Base-by-base conservation (phyloP, 2,888 invertebrate genomes). In the Pheosia tremula region DNA sequence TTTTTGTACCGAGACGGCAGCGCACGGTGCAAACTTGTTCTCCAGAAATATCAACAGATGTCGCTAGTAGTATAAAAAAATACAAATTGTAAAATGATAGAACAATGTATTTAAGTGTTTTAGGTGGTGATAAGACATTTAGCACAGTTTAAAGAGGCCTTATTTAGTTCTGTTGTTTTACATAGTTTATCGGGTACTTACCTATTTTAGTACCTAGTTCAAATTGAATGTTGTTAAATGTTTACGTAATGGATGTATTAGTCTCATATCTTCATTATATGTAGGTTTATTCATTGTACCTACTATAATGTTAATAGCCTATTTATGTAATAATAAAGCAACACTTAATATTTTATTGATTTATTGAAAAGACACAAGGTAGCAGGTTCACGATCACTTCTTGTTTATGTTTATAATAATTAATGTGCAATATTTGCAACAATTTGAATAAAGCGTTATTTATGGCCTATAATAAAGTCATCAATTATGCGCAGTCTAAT, bases 361-460 rank as follows among this genome's bases (percentile, higher is more conserved):
- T 55, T 55, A 55, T 55, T 55, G 8, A 37, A 55, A 55, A 55
- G 55, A 53, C 45, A 45, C 36, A 36, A 56, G 41, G 11, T 41
- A 41, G 24, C 56, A 5, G 41, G 10, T 60, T 45, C 56, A 53
- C 63, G 67, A 70, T 74, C 72, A 69, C 55, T 72, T 75, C 73
- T 68, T 74, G 75, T 81, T 80, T 77, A 68, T 69, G 72, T 71
- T 72, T 58, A 68, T 61, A 24, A 75, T 82, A 79, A 82, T 80
- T 75, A 78, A 81, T 79, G 78, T 76, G 71, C 71, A 77, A 74
- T 75, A 83, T 82, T 82, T 80, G 81, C 81, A 84, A 80, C 68
- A 67, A 83, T 85, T 83, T 86, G 73, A 86, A 86, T 84, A 83
- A 75, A 67, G 50, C 64, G 80, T 84, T 82, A 84, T 88, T 86